Evolutionary conservation across 2,113 vertebrate genomes (phyloP), one percentile per base, ranked within the genome.

Genomic region (Coptodon rendalli): DNA sequence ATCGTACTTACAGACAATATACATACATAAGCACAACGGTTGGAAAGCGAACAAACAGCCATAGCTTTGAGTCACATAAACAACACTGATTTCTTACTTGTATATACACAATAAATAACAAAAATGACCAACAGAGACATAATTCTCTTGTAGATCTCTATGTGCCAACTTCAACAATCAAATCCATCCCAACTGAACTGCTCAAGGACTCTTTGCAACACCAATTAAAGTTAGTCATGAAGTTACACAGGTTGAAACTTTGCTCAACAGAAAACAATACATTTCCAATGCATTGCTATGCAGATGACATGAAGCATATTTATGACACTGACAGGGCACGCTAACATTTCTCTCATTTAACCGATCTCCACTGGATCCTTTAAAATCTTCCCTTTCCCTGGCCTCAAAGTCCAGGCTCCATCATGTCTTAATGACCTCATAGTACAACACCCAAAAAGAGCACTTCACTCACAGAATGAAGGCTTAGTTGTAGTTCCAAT

Each of bases 1-100:
- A 92, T 83, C 91, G 89, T 87, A 83, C 71, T 84, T 82, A 89
- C 86, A 89, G 91, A 87, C 82, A 82, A 34, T 73, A 86, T 52
- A 34, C 14, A 79, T 31, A 71, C 19, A 43, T 63, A 79, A 81
- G 61, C 29, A 87, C 34, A 43, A 22, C 50, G 16, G 53, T 29
- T 29, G 24, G 36, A 24, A 79, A 88, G 38, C 2, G 2, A 86
- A 89, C 85, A 40, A 85, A 56, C 57, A 68, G 59, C 12, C 27
- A 40, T n/a, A 14, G 27, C 34, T 87, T 52, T 31, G 9, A 66
- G 16, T 22, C 29, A 78, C 48, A 86, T 14, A 66, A 36, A 19
- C n/a, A 86, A 54, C 45, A 71, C 4, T 6, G 14, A 76, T 82
- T 45, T 82, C 27, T 9, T 52, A 56, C 63, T 31, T 34, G 19